Evolutionary conservation across 2,113 vertebrate genomes (phyloP).

Genomic region (Lichenostomus cassidix): DNA sequence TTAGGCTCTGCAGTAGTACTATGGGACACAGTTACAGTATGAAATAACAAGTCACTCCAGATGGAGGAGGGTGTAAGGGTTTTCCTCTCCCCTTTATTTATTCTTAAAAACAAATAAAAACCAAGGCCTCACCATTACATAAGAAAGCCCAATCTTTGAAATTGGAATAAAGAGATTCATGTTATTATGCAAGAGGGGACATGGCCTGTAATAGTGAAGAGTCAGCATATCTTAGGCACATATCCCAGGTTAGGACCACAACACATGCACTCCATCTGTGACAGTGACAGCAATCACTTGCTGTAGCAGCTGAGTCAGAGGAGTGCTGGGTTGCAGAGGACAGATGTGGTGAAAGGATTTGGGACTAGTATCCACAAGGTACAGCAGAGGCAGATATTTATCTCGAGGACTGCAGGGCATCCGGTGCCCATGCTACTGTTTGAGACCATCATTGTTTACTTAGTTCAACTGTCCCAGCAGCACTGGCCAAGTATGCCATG

Average conservation of each 20-base stretch:
- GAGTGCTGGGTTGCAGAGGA: neutral
- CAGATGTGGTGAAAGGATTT: neutral
- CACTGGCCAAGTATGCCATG: fast-evolving
- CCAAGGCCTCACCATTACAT: neutral
- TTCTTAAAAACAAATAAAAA: neutral
- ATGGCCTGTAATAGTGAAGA: neutral
- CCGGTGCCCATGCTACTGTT: fast-evolving
- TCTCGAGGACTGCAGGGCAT: neutral
- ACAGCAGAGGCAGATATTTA: neutral
- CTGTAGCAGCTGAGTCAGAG: neutral
- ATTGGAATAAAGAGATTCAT: neutral
- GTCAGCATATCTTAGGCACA: neutral
- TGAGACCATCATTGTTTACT: neutral
- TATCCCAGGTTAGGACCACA: neutral
- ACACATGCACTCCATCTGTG: fast-evolving
- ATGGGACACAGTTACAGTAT: neutral
- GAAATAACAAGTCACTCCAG: neutral
- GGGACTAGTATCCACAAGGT: neutral
- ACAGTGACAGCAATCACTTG: neutral
- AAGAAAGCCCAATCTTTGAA: neutral
- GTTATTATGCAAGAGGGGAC: neutral
- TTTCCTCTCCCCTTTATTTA: neutral
- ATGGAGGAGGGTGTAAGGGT: neutral
- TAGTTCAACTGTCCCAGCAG: neutral
- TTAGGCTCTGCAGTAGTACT: neutral